A percentile compares a stretch with the other conserved stretches of the same genome.
Conservation (phyloP, 2,888 invertebrate genomes). For the Heteromyza rotundicornis region DNA sequence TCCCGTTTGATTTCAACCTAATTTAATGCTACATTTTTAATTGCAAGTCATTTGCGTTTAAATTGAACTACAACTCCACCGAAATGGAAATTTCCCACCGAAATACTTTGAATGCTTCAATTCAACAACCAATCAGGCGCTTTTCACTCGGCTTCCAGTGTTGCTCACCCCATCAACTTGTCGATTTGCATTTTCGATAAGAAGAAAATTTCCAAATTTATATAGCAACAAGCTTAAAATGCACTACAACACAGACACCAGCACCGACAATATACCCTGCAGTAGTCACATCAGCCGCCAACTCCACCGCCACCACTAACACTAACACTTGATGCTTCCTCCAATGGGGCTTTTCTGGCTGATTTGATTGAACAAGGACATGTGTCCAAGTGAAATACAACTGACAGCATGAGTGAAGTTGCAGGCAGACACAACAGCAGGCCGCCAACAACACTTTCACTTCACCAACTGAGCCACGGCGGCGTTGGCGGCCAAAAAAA, state of each 20-base stretch:
- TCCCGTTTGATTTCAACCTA: too few relatives aligned
- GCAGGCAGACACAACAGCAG: conserved; percentile 39
- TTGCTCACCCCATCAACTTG: neutral
- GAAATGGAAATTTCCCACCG: too few relatives aligned
- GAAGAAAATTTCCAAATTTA: neutral
- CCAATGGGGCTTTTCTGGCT: neutral
- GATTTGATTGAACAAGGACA: conserved; percentile 29
- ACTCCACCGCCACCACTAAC: too few relatives aligned
- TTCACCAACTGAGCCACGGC: neutral
- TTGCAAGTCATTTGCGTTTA: too few relatives aligned
- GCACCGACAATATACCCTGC: too few relatives aligned
- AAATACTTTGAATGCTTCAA: too few relatives aligned
- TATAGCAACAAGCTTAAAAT: too few relatives aligned
- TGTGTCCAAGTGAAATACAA: conserved; percentile 8
- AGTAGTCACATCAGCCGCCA: too few relatives aligned
- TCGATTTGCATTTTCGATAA: neutral
- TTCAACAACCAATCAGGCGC: too few relatives aligned
- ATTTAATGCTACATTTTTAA: too few relatives aligned
- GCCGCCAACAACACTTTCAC: neutral
- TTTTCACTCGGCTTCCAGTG: neutral
- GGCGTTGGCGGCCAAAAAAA: neutral
- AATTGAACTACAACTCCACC: too few relatives aligned
- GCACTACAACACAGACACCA: too few relatives aligned
- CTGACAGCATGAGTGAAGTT: conserved; percentile 7
- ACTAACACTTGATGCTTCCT: neutral